Percentiles rank a stretch among this genome's conserved stretches.
Conservation (phyloP, 2,113 vertebrate genomes). For the Tyto alba region DNA sequence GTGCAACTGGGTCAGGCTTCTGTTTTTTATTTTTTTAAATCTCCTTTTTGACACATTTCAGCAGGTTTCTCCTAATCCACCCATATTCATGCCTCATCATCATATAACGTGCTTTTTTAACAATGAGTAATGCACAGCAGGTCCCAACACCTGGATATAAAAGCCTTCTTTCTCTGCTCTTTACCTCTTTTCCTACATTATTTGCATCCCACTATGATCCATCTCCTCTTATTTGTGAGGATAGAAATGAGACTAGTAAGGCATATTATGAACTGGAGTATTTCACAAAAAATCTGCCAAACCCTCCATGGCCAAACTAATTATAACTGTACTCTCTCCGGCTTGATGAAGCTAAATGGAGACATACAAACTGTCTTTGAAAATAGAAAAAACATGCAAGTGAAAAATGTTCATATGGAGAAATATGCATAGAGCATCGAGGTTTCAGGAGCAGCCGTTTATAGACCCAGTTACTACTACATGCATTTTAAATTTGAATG, state of each 20-base stretch:
- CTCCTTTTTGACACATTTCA: background rate
- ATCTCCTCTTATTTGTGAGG: slow-evolving; percentile 40
- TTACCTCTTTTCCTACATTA: background rate
- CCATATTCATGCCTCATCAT: background rate
- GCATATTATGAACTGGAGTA: slow-evolving; percentile 20
- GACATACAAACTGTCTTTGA: slow-evolving; percentile 43
- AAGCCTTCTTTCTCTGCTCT: background rate
- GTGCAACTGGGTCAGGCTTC: background rate
- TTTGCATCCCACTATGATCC: background rate
- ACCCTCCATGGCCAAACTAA: slow-evolving; percentile 39
- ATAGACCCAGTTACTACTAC: slow-evolving; percentile 31
- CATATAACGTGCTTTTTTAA: background rate
- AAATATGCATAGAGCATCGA: slow-evolving; percentile 24
- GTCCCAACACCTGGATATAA: background rate
- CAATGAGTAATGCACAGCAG: background rate
- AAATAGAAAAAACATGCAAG: slow-evolving; percentile 44
- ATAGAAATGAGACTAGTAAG: slow-evolving; percentile 57
- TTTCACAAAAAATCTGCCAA: slow-evolving; percentile 35
- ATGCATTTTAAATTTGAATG: slow-evolving; percentile 60
- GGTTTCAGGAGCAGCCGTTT: slow-evolving; percentile 37
- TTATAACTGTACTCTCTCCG: slow-evolving; percentile 1
- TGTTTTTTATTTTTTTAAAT: background rate
- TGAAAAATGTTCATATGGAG: background rate
- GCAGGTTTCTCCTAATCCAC: background rate
- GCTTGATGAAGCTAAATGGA: slow-evolving; percentile 47